Conservation (phyloP, 1,140 invertebrate genomes). For the Goniozus legneri region DNA sequence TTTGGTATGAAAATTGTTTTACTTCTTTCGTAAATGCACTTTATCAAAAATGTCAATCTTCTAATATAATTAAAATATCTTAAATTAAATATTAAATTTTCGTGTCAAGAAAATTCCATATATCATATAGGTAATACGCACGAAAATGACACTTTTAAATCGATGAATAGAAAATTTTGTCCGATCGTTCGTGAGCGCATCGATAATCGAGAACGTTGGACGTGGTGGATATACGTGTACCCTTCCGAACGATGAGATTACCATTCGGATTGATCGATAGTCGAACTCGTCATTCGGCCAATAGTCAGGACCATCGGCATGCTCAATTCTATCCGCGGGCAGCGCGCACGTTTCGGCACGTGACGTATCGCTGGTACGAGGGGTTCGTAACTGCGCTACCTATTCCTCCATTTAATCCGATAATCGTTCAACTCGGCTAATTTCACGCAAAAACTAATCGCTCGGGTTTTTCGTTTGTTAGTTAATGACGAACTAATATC, state of each 20-base stretch:
- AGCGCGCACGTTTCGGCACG: too few relatives aligned
- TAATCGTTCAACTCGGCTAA: too few relatives aligned
- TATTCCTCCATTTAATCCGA: too few relatives aligned
- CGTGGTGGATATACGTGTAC: too few relatives aligned
- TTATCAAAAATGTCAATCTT: background rate
- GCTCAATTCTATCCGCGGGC: background rate
- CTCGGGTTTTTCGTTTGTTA: too few relatives aligned
- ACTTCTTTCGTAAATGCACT: background rate
- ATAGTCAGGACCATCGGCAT: background rate
- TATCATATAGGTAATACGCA: background rate
- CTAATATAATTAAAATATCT: background rate
- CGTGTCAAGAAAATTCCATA: background rate
- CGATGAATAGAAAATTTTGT: constrained; percentile 11
- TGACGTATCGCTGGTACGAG: too few relatives aligned
- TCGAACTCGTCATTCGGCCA: background rate
- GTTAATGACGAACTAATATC: too few relatives aligned
- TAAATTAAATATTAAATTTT: background rate
- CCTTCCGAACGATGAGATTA: constrained; percentile 15
- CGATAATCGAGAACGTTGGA: constrained; percentile 15
- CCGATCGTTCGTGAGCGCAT: constrained; percentile 8
- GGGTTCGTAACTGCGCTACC: too few relatives aligned
- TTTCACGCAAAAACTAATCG: too few relatives aligned
- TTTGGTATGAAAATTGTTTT: constrained; percentile 6
- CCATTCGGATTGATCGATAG: constrained; percentile 19
- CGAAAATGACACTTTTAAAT: too few relatives aligned